These are phyloP conservation scores for Macquaria ambigua DNA, from an alignment of 2,113 vertebrate genomes.

Conservation along the genomic window DNA sequence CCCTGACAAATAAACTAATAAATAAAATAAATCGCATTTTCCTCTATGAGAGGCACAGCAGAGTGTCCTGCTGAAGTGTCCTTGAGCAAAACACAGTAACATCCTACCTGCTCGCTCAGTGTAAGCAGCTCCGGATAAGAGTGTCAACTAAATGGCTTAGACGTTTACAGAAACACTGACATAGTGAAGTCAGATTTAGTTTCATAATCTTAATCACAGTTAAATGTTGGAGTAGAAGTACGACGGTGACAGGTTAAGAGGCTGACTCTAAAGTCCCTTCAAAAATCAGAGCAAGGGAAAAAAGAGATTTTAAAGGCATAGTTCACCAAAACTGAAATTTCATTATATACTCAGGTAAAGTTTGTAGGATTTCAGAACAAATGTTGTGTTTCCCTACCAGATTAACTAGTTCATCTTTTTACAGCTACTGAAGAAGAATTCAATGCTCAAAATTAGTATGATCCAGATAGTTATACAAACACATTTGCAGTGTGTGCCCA, in stretches of 20 bases:
- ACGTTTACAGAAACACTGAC: conserved; percentile 51
- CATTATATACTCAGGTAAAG: background rate
- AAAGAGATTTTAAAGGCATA: conserved; percentile 37
- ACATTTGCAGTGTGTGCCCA: background rate
- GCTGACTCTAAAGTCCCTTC: conserved; percentile 34
- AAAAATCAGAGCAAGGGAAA: conserved; percentile 19
- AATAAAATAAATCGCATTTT: background rate
- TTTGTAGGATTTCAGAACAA: background rate
- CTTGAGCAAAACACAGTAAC: conserved; percentile 20
- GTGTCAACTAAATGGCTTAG: conserved; percentile 47
- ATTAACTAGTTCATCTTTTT: background rate
- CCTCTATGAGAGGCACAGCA: background rate
- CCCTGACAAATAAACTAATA: too few relatives aligned
- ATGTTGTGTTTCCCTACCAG: background rate
- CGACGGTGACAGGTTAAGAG: conserved; percentile 51
- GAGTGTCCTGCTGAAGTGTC: conserved; percentile 25
- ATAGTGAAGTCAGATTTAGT: conserved; percentile 51
- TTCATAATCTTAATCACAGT: conserved; percentile 60
- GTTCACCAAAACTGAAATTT: conserved; percentile 16
- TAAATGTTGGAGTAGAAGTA: conserved; percentile 30
- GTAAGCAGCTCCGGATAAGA: conserved; percentile 37
- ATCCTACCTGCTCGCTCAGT: conserved; percentile 45
- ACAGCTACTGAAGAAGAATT: background rate
- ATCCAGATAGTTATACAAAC: background rate
- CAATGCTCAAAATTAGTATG: background rate